These are phyloP conservation scores for Heliconius nattereri DNA, from an alignment of 1,140 invertebrate genomes.

Conservation along the genomic window DNA sequence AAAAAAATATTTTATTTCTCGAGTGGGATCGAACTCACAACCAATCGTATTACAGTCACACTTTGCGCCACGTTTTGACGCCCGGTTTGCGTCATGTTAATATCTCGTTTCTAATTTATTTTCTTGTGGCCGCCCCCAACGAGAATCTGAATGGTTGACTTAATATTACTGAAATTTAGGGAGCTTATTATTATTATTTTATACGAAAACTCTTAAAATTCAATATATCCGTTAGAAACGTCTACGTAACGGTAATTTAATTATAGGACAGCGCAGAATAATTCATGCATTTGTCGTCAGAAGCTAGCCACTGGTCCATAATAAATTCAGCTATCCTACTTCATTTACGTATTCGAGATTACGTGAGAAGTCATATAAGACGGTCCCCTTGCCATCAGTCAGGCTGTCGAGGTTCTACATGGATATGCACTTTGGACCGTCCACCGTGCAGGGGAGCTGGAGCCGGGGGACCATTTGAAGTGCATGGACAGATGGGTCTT, in stretches of 20 bases:
- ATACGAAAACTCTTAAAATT: too few relatives aligned
- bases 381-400: slow-evolving; percentile 35
- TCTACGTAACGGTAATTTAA: background rate
- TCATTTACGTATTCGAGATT: slow-evolving; percentile 32
- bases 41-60: too few relatives aligned
- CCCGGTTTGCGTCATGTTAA: too few relatives aligned
- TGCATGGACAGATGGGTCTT: background rate
- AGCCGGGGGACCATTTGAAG: background rate
- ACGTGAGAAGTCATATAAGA: slow-evolving; percentile 27
- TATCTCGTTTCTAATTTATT: too few relatives aligned
- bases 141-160: too few relatives aligned
- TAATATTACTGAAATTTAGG: too few relatives aligned
- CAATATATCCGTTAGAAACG: background rate
- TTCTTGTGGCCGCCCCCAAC: too few relatives aligned
- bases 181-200: too few relatives aligned
- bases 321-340: slow-evolving; percentile 23
- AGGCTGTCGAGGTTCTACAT: slow-evolving; percentile 32
- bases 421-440: slow-evolving; percentile 32
- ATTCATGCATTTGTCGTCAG: background rate
- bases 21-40: too few relatives aligned
- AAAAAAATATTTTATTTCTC: too few relatives aligned
- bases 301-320: slow-evolving; percentile 8
- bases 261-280: background rate
- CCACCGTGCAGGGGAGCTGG: slow-evolving; percentile 4
- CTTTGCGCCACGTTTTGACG: too few relatives aligned